Base-by-base conservation (phyloP, 2,113 vertebrate species). In the Oreochromis niloticus region DNA sequence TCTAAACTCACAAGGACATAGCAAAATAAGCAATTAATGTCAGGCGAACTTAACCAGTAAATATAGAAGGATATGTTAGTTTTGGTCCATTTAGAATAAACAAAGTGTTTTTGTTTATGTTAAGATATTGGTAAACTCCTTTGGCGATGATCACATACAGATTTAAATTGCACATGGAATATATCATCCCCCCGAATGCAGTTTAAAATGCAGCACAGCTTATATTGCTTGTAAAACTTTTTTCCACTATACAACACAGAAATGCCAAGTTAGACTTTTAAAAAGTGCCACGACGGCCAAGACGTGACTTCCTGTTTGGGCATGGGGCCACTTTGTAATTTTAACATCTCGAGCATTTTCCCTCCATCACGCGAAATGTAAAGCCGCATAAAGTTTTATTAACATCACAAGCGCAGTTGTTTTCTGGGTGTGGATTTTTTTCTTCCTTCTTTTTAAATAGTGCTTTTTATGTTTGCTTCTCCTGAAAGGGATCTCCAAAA, bases 401-500 rank as follows among this genome's bases (percentile, higher is more conserved):
- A 93, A 83, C 81, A 80, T 56, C 41, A 57, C 63, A 81, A 83
- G 46, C 27, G 48, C 80, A 48, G 86, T 87, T 88, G 82, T 91
- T 91, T 89, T 89, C 59, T 89, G 91, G 90, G 86, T 90, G 88
- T 93, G 93, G 87, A 22, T 39, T 71, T 82, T 88, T 91, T 81
- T 55, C 80, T 90, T 94, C 92, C 94, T 85, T 3, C n/a, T 12
- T 32, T 34, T 52, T 0, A 2, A 75, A 94, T 85, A 16, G 24
- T 12, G 54, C 7, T 80, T 46, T 90, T 81, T 83, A 30, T 55
- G 68, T 90, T 83, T 93, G 59, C 81, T 61, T 93, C 83, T 83
- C 84, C 9, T 30, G 2, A 84, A 87, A 99, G 98, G 83, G 97
- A 99, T 93, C 96, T 99, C 83, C 98, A 97, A 93, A 97, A 97